Conservation (phyloP, 2,888 invertebrate species). For the Chydorus sphaericus region DNA sequence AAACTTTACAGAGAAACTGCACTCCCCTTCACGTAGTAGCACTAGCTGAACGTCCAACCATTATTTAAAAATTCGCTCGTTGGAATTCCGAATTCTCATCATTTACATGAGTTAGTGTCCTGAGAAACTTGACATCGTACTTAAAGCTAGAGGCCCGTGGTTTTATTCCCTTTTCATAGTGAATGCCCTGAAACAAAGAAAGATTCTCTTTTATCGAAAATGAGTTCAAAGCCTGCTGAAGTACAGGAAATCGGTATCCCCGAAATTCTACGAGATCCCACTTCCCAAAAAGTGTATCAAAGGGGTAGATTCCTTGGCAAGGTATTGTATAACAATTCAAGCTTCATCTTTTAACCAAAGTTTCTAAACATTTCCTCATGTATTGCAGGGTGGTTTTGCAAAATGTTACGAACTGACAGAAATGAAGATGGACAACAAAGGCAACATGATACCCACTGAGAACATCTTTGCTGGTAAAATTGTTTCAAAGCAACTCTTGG, state of each 20-base stretch:
- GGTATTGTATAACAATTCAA: conserved; percentile 45
- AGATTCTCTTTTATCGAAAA: background rate
- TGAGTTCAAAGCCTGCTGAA: conserved; percentile 1
- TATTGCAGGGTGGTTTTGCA: conserved; percentile 84
- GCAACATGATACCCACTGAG: conserved; percentile 38
- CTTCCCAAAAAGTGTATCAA: conserved; percentile 57
- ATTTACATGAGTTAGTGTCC: too few species aligned
- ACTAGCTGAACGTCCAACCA: too few species aligned
- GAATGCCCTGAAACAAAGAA: too few species aligned
- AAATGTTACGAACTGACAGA: conserved; percentile 95
- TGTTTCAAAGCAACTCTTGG: conserved; percentile 82
- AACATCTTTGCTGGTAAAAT: conserved; percentile 87
- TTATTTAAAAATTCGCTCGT: too few species aligned
- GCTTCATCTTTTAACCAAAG: background rate
- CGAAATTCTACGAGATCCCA: conserved; percentile 63
- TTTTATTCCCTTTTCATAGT: background rate
- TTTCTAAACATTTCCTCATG: conserved; percentile 11
- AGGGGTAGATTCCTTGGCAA: conserved; percentile 78
- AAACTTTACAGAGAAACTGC: too few species aligned
- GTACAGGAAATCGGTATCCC: conserved; percentile 42
- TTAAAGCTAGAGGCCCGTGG: too few species aligned
- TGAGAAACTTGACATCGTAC: background rate
- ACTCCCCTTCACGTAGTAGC: too few species aligned
- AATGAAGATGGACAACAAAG: conserved; percentile 30
- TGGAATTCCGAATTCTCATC: too few species aligned